A percentile compares a stretch with the other conserved stretches of the same genome.
Conservation (phyloP, 2,113 vertebrate species). For the Ancistrus triradiatus region DNA sequence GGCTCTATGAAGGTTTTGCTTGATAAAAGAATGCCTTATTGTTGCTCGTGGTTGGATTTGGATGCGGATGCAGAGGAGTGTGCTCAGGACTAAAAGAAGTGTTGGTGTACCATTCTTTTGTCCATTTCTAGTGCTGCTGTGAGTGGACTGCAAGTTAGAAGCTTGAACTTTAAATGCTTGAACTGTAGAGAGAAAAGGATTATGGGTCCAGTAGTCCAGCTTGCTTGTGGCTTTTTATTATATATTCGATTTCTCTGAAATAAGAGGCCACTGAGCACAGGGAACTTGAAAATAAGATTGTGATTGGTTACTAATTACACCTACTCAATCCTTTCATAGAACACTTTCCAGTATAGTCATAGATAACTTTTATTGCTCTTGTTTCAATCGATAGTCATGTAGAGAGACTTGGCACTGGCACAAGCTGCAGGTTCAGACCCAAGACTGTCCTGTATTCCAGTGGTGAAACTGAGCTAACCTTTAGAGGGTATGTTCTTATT, state of each 20-base stretch:
- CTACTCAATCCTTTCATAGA: conserved; percentile 7
- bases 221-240: conserved; percentile 7
- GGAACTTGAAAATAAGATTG: too few species aligned
- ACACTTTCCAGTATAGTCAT: conserved; percentile 6
- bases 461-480: not conserved
- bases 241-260: not conserved
- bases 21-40: not conserved
- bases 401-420: not conserved
- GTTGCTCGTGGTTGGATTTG: not conserved
- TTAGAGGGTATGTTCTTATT: not conserved
- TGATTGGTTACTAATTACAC: too few species aligned
- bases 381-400: not conserved
- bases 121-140: not conserved
- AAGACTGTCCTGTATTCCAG: conserved; percentile 12
- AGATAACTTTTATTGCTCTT: conserved; percentile 9
- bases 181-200: conserved; percentile 35
- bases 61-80: not conserved
- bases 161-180: conserved; percentile 50
- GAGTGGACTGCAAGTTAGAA: conserved; percentile 25
- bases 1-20: not conserved
- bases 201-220: conserved; percentile 44
- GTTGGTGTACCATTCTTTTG: too few species aligned
- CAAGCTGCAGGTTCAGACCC: conserved; percentile 19
- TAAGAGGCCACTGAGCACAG: too few species aligned
- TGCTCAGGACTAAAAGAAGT: not conserved